Evolutionary conservation across 2,113 vertebrate species (phyloP).

Genomic region (Eulemur macaco): DNA sequence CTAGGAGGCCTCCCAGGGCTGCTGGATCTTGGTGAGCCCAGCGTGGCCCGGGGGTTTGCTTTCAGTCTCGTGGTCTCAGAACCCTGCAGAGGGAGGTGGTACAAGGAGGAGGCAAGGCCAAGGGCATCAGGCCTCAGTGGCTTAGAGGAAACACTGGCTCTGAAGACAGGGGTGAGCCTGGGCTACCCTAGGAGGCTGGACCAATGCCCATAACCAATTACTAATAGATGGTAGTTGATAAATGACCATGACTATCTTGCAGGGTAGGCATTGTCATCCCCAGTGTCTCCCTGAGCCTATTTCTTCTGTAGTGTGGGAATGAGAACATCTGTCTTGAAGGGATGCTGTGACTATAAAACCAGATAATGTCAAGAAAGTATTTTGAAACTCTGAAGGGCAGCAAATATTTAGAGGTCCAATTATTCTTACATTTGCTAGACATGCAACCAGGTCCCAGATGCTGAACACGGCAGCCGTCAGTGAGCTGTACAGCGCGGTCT

Average conservation of each 20-base stretch:
- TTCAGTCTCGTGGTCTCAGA: neutral
- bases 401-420: neutral
- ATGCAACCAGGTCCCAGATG: conserved; percentile 23
- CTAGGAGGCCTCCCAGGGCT: neutral
- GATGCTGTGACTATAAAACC: neutral
- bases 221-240: no score
- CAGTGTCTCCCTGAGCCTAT: neutral
- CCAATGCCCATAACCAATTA: neutral
- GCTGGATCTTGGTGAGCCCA: neutral
- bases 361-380: neutral
- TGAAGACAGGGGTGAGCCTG: neutral
- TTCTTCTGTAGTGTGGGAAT: neutral
- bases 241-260: fast-evolving
- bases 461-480: neutral
- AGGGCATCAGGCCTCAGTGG: neutral
- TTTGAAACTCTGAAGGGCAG: neutral
- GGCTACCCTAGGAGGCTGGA: neutral
- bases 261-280: neutral
- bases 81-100: neutral
- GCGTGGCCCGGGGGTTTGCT: neutral
- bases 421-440: neutral
- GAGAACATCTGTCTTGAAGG: neutral
- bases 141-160: neutral
- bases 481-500: neutral
- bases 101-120: neutral